Evolutionary conservation across 2,797 vertebrate species (phyloP).

Genomic region (Acipenser transmontanus): DNA sequence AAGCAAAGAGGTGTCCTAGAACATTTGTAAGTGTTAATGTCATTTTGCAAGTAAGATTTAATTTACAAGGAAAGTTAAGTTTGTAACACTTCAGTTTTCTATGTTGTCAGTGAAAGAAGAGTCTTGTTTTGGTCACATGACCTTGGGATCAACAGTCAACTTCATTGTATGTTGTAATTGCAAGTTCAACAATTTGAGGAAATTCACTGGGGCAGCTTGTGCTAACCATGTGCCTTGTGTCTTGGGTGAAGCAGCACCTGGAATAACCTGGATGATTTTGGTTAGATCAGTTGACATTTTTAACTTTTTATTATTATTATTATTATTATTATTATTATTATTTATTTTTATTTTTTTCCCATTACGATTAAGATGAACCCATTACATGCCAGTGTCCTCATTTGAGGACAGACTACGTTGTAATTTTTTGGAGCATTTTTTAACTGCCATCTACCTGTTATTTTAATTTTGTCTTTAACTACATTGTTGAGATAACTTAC

Average conservation of each 20-base stretch:
- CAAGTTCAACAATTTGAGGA: conserved; percentile 16
- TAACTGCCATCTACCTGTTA: too few relatives aligned
- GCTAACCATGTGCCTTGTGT: conserved; percentile 17
- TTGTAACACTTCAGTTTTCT: not conserved
- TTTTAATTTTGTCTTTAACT: too few relatives aligned
- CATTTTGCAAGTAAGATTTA: not conserved
- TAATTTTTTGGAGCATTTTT: too few relatives aligned
- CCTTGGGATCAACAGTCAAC: conserved; percentile 7
- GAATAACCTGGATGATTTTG: conserved; percentile 15
- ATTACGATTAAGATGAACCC: too few relatives aligned
- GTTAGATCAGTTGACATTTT: too few relatives aligned
- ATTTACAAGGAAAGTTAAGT: too few relatives aligned
- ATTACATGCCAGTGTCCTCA: too few relatives aligned
- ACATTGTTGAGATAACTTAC: too few relatives aligned
- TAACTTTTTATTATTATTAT: too few relatives aligned
- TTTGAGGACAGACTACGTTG: too few relatives aligned
- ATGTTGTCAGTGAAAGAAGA: conserved; percentile 10
- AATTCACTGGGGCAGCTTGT: conserved; percentile 13
- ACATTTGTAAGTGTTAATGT: conserved; percentile 32
- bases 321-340: too few relatives aligned
- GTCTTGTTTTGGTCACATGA: conserved; percentile 19
- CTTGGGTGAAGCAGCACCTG: conserved; percentile 27
- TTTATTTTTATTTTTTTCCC: too few relatives aligned
- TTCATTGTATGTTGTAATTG: conserved; percentile 10
- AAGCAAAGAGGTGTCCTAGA: conserved; percentile 56